Conservation (phyloP, 2,113 vertebrate species). For the Equus przewalskii region DNA sequence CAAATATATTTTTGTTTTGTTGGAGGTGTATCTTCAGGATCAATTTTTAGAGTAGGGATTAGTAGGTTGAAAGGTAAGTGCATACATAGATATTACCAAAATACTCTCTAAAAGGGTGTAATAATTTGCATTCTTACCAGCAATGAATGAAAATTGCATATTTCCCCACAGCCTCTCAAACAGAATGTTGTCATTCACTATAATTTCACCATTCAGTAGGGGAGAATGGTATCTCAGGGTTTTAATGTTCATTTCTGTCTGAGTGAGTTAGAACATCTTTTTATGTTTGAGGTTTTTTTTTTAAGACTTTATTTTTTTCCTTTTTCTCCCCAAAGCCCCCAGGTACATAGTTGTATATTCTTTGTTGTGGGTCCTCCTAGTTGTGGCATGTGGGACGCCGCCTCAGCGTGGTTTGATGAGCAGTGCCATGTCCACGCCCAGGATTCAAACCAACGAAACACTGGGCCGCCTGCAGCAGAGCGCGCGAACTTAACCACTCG, state of each 20-base stretch:
- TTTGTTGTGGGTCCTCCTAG: too few species aligned
- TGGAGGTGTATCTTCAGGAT: neutral
- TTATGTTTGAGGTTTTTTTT: neutral
- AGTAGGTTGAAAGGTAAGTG: neutral
- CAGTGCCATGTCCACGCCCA: too few species aligned
- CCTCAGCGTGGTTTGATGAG: too few species aligned
- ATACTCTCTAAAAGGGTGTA: neutral
- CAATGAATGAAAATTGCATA: neutral
- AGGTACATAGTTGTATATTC: too few species aligned
- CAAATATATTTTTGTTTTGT: neutral
- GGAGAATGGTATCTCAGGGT: neutral
- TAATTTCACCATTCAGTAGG: neutral
- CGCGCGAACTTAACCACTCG: too few species aligned
- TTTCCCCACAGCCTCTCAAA: neutral
- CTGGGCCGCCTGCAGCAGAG: too few species aligned
- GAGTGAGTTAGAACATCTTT: neutral
- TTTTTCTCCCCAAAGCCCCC: too few species aligned
- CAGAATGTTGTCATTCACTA: neutral
- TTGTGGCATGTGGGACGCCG: too few species aligned
- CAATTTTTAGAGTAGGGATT: neutral
- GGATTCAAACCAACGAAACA: too few species aligned
- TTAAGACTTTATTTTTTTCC: too few species aligned
- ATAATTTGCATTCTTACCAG: neutral
- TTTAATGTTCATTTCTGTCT: neutral
- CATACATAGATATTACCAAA: neutral